Evolutionary conservation across 2,113 vertebrate genomes (phyloP), one percentile per base, ranked within the genome.

Genomic region (Tachycineta bicolor): DNA sequence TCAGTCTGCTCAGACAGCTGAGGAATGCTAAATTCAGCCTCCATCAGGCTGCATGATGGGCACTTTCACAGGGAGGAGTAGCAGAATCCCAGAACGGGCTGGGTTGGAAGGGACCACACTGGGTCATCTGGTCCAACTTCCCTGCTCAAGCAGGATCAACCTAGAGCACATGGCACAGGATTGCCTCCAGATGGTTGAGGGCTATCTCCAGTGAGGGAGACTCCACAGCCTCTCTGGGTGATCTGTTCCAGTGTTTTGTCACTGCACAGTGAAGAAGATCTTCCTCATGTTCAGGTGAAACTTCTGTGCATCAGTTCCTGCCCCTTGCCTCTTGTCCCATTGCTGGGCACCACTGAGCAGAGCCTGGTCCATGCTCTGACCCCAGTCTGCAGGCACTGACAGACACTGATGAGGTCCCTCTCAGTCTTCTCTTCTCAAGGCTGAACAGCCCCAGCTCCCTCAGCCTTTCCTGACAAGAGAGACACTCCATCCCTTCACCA

Each of bases 21-120:
- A 6, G 34, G 23, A 92, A 55, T 34, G 41, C 15, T 9, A 29
- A 31, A 65, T 17, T 18, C 46, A 64, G 41, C 8, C 73, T 34
- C 31, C 6, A n/a, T 25, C 29, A 21, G 41, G 5, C 21, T 29
- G 29, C 3, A 41, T 0, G 0, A 28, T 1, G 2, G 22, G 6
- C 24, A 26, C 49, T 46, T 77, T 12, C 52, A 46, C 12, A 43
- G 56, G 15, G 1, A 6, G 1, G 14, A 76, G n/a, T 4, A 22
- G 62, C 60, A 85, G 43, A 76, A 67, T 9, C 24, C 34, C 43
- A 29, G 5, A 50, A 4, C 16, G 29, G 29, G 20, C 16, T 0
- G 10, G 31, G 5, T 13, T 4, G 65, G 53, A 82, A 82, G 9
- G 44, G 2, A 41, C 5, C 23, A 80, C 33, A 20, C 20, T 1